phyloP scores from a whole-genome alignment of 2,888 invertebrate genomes.

The Drosophila quasianomalipes region DNA sequence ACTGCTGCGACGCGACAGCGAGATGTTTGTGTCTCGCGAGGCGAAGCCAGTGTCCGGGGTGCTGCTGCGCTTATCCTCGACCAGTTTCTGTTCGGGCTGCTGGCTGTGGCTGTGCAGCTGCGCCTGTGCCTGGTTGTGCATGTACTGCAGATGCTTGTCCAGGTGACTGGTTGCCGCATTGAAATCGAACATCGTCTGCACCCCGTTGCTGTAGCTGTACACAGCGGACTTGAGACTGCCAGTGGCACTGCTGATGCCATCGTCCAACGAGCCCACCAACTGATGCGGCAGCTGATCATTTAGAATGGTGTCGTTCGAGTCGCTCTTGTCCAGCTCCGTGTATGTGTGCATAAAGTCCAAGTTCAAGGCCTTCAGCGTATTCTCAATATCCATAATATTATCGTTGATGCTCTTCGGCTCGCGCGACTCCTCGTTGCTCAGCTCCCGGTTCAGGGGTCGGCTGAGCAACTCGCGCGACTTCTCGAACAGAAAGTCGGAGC shows the following conservation, averaged over 20 bases:
- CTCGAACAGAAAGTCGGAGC: conserved; percentile 90
- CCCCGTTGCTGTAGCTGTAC: conserved; percentile 83
- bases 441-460: conserved; percentile 86
- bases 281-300: conserved; percentile 82
- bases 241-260: conserved; percentile 83
- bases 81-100: conserved; percentile 69
- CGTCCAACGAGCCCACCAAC: conserved; percentile 82
- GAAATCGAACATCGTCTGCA: conserved; percentile 83
- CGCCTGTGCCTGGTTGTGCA: conserved; percentile 76
- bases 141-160: conserved; percentile 84
- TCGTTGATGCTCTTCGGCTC: conserved; percentile 83
- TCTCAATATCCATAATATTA: conserved; percentile 85
- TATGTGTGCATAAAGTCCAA: conserved; percentile 85
- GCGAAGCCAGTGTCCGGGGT: conserved; percentile 86
- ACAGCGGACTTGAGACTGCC: conserved; percentile 84
- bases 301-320: conserved; percentile 85
- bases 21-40: conserved; percentile 85
- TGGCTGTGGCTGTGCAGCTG: conserved; percentile 57
- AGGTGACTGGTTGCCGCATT: conserved; percentile 84
- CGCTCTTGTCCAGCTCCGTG: conserved; percentile 85
- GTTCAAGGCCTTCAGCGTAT: conserved; percentile 85
- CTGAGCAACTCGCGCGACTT: conserved; percentile 90
- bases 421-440: conserved; percentile 34
- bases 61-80: conserved; percentile 85
- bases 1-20: conserved; percentile 85